Base-by-base conservation (phyloP, 2,888 invertebrate species). In the Luffia ferchaultella region DNA sequence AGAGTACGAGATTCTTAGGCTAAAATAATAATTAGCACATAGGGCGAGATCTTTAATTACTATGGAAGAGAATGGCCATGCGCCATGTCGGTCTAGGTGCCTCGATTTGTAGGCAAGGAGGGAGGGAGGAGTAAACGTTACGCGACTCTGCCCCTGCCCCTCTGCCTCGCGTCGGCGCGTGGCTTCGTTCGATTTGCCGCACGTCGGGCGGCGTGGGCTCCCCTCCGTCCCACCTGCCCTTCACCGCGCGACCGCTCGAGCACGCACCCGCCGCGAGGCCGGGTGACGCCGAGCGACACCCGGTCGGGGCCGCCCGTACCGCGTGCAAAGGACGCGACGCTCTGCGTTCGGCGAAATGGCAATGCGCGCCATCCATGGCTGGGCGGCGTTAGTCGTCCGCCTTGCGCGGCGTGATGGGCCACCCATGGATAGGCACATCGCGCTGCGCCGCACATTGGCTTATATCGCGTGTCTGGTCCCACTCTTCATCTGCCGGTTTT, bases 1-100 rank as follows among this genome's bases (percentile, higher is more conserved):
- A 76, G 73, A 73, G 70, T 73, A 72, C 76, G 82, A 82, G 80
- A 82, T 82, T 82, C 73, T 71, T 82, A 83, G 82, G 77, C 78
- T 79, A 76, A 70, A 73, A 68, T 71, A 70, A 71, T 73, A 42
- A 42, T 30, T 30, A 30, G 30, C 12, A 30, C 12, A 30, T 30
- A 30, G 12, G 30, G n/a, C 3, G 30, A 30, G 30, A 30, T 30
- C 75, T 74, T 73, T 70, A 75, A 76, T 43, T 42, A 9, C 45
- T 2, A n/a, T 16, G 46, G 30, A 3, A 15, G 67, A 71, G 70
- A 70, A 72, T 68, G 74, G n/a, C n/a, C n/a, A 73, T 70, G 76
- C 49, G 50, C 48, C 50, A 49, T 44, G 51, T 50, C 50, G 53
- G n/a, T 43, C 45, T 44, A 59, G 62, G 63, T 62, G 68, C 64